Evolutionary conservation across 2,888 invertebrate genomes (phyloP), one percentile per base, ranked within the genome.

Genomic region (Amiota mariae): DNA sequence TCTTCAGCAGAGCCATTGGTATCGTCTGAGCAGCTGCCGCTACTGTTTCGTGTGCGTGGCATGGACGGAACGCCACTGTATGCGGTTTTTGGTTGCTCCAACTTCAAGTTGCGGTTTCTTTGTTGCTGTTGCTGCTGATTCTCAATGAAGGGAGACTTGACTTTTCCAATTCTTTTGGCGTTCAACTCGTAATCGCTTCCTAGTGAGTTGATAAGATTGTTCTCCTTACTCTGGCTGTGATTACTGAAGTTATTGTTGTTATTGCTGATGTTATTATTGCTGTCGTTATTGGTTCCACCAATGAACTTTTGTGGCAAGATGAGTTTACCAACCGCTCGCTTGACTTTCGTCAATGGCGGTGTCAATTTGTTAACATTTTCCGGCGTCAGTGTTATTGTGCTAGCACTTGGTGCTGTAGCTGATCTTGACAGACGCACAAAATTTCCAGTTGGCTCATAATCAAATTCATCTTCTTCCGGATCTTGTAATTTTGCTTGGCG

Each of bases 71-170:
- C 18, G 15, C 18, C 12, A 1, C 20, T 20, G 20, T 20, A 9
- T 20, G 15, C 18, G 20, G 4, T 20, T 11, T 59, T 59, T 20
- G 59, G 20, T 20, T 13, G 15, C 6, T 59, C 20, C 10, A 20
- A 59, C 20, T 59, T 20, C 20, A 51, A n/a, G 54, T 20, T 20
- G 36, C 59, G 15, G 15, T 54, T 20, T 12, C 61, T 57, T 49
- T 75, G 75, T 36, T 77, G 79, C 66, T 78, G 75, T 48, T 80
- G 85, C 51, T 86, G 81, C 63, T 86, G 88, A 56, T 87, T 85
- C 66, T 89, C 87, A 9, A 90, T 87, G 67, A 90, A 90, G 1
- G 88, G 88, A 0, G 89, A 90, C 74, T 89, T 89, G 51, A 90
- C 84, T 78, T 89, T 89, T 18, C 89, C 89, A n/a, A 90, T 89